Base-by-base conservation (phyloP, 2,888 invertebrate genomes). In the Xanthia togata region DNA sequence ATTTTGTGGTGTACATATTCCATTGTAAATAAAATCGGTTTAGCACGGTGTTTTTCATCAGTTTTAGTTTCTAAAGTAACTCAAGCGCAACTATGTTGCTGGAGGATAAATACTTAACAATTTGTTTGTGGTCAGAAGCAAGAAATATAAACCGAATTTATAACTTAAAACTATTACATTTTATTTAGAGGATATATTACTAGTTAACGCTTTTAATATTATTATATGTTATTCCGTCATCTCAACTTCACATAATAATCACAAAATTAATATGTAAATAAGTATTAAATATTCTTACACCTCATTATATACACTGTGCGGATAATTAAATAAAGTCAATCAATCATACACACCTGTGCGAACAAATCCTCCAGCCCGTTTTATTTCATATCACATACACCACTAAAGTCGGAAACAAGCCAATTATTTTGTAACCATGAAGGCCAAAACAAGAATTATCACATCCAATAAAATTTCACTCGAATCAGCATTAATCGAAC, bases 401-500 rank as follows among this genome's bases (percentile, higher is more conserved):
- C 74, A 75, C 75, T 50, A 6, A 47, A 11, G 3, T 35, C 35
- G 60, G 67, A 41, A 81, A 50, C 53, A 59, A 82, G 65, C 41
- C 77, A 76, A 87, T 84, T 81, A 82, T 82, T 78, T 78, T 17
- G 69, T 79, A 78, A 69, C 73, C 73, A 70, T 75, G 81, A 84
- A 81, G 71, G 79, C 41, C 76, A 38, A 71, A 74, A 41, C 62
- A 44, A 65, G 60, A 79, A 76, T 79, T 81, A 86, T 78, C 83
- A 83, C 82, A 79, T 71, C 53, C 76, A 79, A 81, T 86, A 70
- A 79, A 84, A 86, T 82, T 86, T 86, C 82, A 79, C 87, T 80
- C 35, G 23, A 47, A 59, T 77, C 67, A 64, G 31, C 60, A 38
- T 74, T 73, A 23, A 63, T 47, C 50, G 26, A 47, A 20, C 57